Base-by-base conservation (phyloP, 2,888 invertebrate genomes). In the Hypselothyrea guttata region DNA sequence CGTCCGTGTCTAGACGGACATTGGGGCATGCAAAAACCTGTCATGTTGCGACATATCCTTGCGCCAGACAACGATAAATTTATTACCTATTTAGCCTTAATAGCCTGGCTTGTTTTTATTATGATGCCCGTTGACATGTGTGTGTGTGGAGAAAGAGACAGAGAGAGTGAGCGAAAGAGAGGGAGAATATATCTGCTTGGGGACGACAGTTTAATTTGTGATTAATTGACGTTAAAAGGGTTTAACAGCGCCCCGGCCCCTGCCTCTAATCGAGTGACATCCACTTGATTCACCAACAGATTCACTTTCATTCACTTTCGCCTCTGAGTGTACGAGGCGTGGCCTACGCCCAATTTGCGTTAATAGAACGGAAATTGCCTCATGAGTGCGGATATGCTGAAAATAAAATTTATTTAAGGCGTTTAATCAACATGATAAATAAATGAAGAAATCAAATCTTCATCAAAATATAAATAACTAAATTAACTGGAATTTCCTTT, bases 171-270 rank as follows among this genome's bases (percentile, higher is more conserved):
- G 35, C 15, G 15, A 35, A 5, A 12, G 34, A 13, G 12, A 40
- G 38, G 44, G 33, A 31, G 37, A 40, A 11, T 48, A 30, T 42
- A 22, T 46, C 30, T 64, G 41, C 28, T 51, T 67, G 56, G 34
- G 57, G 46, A 57, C 72, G 83, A 78, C 72, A 73, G 83, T 75
- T 81, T 81, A 81, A 81, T 81, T 81, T 81, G 85, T 79, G 85
- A 85, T 81, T 81, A 81, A 81, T 81, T 81, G 79, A 81, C 85
- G 84, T 85, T 81, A 83, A 81, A 81, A 81, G 79, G 85, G 79
- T 85, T 85, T 79, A 79, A 75, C 83, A 67, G 56, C 37, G 60
- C 41, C 55, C 51, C 48, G 28, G 11, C 7, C 16, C 37, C 40
- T 27, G n/a, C 27, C 37, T n/a, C 33, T 7, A 18, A 18, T 30